phyloP scores from a whole-genome alignment of 2,888 invertebrate species.

The Agrilus cyanescens region DNA sequence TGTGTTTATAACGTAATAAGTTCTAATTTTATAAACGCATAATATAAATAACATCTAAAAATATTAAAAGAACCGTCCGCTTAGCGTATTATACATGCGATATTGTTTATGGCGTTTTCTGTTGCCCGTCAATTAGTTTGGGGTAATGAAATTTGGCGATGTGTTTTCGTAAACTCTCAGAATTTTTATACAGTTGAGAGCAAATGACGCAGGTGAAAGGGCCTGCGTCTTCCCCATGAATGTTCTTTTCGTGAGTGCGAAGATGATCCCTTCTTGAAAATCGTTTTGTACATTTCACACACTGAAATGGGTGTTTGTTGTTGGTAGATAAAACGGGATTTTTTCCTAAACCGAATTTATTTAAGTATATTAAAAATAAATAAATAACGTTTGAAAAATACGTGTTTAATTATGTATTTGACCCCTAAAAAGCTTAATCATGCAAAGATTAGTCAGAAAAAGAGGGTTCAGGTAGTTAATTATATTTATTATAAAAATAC shows the following conservation, averaged over 20 bases:
- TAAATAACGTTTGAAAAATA: no score
- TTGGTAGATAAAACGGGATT: no score
- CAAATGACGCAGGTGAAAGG: conserved; percentile 36
- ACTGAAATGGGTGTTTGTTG: conserved; percentile 26
- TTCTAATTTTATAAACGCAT: no score
- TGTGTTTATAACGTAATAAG: no score
- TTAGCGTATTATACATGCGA: no score
- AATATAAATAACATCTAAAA: no score
- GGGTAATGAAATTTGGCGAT: conserved; percentile 35
- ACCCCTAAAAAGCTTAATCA: no score
- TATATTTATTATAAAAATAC: no score
- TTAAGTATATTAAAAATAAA: conserved; percentile 2
- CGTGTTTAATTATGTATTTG: no score
- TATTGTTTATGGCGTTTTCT: conserved; percentile 3
- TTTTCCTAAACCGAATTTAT: conserved; percentile 27
- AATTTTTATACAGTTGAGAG: conserved; percentile 36
- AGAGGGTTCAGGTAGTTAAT: no score
- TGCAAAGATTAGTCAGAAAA: no score
- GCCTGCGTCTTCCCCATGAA: conserved; percentile 37
- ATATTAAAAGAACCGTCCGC: no score
- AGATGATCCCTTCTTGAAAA: conserved; percentile 36
- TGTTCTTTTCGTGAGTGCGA: conserved; percentile 37
- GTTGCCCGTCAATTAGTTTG: conserved; percentile 12
- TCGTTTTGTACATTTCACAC: conserved; percentile 32
- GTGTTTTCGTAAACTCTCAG: conserved; percentile 36